These are phyloP conservation scores for Sphenopsis melanotis DNA, from an alignment of 2,797 vertebrate genomes.

Conservation along the genomic window DNA sequence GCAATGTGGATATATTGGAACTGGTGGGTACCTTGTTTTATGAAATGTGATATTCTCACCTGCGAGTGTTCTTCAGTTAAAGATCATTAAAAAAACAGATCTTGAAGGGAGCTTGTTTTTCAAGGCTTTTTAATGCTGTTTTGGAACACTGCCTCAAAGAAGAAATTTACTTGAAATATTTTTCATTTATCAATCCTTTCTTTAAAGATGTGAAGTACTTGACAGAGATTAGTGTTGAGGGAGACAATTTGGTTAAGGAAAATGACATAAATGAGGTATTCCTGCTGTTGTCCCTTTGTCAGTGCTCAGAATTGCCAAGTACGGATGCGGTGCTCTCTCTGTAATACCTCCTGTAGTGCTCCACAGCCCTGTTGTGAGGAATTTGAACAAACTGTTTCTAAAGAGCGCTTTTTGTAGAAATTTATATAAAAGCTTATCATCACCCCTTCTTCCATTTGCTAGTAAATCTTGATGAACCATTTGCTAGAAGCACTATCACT, in stretches of 20 bases:
- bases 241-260: not conserved
- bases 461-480: not conserved
- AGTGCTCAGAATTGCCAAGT: not conserved
- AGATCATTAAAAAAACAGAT: not conserved
- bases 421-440: not conserved
- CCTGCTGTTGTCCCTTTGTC: slow-evolving; percentile 4
- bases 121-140: fast-evolving
- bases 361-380: not conserved
- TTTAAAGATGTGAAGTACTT: not conserved
- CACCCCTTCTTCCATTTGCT: not conserved
- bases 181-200: not conserved
- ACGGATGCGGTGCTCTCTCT: not conserved
- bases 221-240: not conserved
- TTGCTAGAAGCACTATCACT: not conserved
- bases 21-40: not conserved
- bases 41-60: not conserved
- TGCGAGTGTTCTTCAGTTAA: not conserved
- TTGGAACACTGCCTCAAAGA: not conserved
- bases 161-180: not conserved
- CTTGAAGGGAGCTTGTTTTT: not conserved
- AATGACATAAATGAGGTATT: slow-evolving; percentile 11
- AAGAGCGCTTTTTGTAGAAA: not conserved
- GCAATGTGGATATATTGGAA: not conserved
- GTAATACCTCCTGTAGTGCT: not conserved
- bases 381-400: slow-evolving; percentile 25